Evolutionary conservation across 2,888 invertebrate genomes (phyloP).

Genomic region (Tachystola acroxantha): DNA sequence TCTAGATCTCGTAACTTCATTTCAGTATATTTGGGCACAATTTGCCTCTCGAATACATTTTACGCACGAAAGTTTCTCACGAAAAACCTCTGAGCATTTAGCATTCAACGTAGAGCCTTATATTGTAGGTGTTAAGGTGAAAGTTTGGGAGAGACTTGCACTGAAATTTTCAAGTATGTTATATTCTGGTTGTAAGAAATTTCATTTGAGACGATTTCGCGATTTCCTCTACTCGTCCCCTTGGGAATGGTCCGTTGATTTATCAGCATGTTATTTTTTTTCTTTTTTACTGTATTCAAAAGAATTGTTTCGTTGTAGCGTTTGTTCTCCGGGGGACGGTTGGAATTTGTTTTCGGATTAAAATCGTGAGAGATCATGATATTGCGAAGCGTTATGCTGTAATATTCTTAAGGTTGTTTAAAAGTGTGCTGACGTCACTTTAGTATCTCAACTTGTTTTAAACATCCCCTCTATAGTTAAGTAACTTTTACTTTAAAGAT

Average conservation of each 20-base stretch:
- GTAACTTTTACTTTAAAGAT: too few relatives aligned
- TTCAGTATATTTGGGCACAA: constrained; percentile 58
- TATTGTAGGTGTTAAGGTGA: constrained; percentile 8
- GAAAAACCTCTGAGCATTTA: constrained; percentile 21
- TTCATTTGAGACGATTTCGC: constrained; percentile 72
- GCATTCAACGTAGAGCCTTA: constrained; percentile 19
- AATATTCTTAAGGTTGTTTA: neutral
- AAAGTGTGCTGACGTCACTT: neutral
- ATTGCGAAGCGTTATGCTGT: neutral
- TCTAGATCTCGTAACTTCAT: constrained; percentile 11
- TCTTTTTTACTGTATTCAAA: constrained; percentile 29
- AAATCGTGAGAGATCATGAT: constrained; percentile 2
- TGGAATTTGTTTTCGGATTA: constrained; percentile 5
- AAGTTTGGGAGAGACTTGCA: constrained; percentile 13
- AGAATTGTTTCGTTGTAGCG: constrained; percentile 20
- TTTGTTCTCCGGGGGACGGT: constrained; percentile 1
- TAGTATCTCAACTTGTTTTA: neutral
- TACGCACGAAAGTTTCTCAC: constrained; percentile 44
- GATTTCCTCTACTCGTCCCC: constrained; percentile 56
- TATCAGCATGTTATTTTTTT: constrained; percentile 42
- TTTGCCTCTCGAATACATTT: constrained; percentile 62
- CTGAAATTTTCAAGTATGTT: constrained; percentile 43
- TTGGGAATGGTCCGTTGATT: constrained; percentile 56
- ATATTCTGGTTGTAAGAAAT: constrained; percentile 56
- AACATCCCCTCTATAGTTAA: neutral